phyloP scores from a whole-genome alignment of 2,797 vertebrate genomes.

The Sylvilagus floridanus region DNA sequence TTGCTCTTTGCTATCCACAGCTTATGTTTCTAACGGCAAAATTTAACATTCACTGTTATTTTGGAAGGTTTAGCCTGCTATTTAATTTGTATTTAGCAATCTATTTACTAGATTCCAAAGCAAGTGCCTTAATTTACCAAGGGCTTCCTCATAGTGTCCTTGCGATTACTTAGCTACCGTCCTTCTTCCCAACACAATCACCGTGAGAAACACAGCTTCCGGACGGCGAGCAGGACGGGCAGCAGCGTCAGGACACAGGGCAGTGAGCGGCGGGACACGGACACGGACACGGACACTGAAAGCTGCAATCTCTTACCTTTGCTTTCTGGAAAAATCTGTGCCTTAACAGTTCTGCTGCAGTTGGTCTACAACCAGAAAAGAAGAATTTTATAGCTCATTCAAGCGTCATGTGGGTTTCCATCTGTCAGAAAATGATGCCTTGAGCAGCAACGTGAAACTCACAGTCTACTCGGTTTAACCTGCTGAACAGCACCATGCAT shows the following conservation, averaged over 20 bases:
- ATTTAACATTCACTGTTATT: conserved; percentile 44
- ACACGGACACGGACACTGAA: neutral
- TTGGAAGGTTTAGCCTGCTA: neutral
- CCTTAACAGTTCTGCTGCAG: conserved; percentile 96
- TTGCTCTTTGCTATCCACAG: conserved; percentile 11
- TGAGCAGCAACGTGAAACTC: conserved; percentile 56
- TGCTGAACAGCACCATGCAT: conserved; percentile 38
- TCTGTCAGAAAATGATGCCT: conserved; percentile 28
- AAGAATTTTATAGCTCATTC: conserved; percentile 74
- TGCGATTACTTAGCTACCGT: neutral
- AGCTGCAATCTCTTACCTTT: conserved; percentile 91
- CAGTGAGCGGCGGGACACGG: neutral
- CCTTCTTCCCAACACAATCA: conserved; percentile 6
- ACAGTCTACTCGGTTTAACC: neutral
- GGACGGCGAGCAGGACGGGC: neutral
- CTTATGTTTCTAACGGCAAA: neutral
- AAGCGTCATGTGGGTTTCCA: conserved; percentile 45
- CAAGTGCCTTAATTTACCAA: conserved; percentile 14
- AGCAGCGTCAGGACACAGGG: too few species aligned
- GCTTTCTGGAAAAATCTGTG: conserved; percentile 99
- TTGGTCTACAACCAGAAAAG: conserved; percentile 92
- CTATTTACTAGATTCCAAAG: conserved; percentile 49
- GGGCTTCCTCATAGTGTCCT: neutral
- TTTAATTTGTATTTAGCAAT: conserved; percentile 9
- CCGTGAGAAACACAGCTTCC: conserved; percentile 47